These are phyloP conservation scores for Alaudala cheleensis DNA, from an alignment of 2,113 vertebrate genomes.

Conservation along the genomic window DNA sequence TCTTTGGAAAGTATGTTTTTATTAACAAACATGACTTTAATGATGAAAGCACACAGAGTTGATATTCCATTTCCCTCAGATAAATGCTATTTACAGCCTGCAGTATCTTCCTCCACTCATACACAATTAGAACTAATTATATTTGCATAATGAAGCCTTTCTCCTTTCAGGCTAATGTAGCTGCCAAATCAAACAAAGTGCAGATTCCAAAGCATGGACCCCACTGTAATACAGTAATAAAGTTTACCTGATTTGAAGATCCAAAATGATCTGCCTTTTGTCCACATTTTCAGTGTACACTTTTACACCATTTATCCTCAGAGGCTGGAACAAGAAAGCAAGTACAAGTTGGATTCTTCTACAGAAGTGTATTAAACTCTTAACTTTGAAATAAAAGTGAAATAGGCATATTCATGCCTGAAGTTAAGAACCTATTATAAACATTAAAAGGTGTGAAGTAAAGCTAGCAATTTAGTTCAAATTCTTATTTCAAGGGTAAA, in stretches of 20 bases:
- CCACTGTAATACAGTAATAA: neutral
- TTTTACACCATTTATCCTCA: conserved; percentile 95
- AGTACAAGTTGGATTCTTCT: neutral
- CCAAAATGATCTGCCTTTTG: conserved; percentile 96
- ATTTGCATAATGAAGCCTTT: neutral
- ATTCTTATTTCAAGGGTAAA: neutral
- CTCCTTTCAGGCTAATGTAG: neutral
- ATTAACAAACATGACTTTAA: neutral
- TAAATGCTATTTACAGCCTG: neutral
- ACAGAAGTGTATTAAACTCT: neutral
- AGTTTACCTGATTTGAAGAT: conserved; percentile 94
- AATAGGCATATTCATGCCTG: neutral
- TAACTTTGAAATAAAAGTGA: neutral
- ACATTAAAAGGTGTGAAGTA: neutral
- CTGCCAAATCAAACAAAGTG: neutral
- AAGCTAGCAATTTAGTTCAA: neutral
- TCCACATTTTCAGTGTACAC: conserved; percentile 98
- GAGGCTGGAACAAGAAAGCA: conserved; percentile 78
- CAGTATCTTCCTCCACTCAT: neutral
- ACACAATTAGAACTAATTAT: neutral
- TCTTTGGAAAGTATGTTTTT: neutral
- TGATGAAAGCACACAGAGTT: neutral
- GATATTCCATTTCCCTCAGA: neutral
- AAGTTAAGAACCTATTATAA: neutral
- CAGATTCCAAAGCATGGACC: neutral